Evolutionary conservation across 2,888 invertebrate genomes (phyloP).

Genomic region (Aphodius granarius): DNA sequence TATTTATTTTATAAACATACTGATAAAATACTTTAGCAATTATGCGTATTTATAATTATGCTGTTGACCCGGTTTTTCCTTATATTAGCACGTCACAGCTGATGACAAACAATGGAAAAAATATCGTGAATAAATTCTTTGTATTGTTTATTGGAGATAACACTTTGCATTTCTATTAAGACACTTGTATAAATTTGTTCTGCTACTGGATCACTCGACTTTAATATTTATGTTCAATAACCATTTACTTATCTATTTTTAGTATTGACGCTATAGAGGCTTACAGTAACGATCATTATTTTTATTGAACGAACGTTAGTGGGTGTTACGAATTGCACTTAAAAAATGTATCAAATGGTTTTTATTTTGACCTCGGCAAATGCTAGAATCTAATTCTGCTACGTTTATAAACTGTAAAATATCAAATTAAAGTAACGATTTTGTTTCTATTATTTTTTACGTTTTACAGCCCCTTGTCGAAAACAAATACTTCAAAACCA

Average conservation of each 20-base stretch:
- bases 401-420: too few relatives aligned
- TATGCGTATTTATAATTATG: not conserved
- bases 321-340: not conserved
- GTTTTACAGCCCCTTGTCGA: too few relatives aligned
- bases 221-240: not conserved
- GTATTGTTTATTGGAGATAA: not conserved
- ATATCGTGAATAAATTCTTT: not conserved
- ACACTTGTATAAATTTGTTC: not conserved
- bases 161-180: not conserved
- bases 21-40: not conserved
- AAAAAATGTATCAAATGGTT: not conserved
- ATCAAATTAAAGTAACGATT: too few relatives aligned
- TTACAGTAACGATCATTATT: not conserved
- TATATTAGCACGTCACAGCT: not conserved
- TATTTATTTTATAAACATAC: not conserved
- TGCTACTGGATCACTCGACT: not conserved
- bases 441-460: too few relatives aligned
- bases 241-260: not conserved
- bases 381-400: too few relatives aligned
- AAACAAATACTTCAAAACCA: too few relatives aligned
- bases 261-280: not conserved
- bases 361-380: too few relatives aligned
- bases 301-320: not conserved
- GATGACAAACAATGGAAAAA: not conserved
- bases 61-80: not conserved